Percentiles rank a stretch among this genome's conserved stretches.
Evolutionary conservation across 2,113 vertebrate genomes (phyloP).

Genomic region (Hipposideros armiger): DNA sequence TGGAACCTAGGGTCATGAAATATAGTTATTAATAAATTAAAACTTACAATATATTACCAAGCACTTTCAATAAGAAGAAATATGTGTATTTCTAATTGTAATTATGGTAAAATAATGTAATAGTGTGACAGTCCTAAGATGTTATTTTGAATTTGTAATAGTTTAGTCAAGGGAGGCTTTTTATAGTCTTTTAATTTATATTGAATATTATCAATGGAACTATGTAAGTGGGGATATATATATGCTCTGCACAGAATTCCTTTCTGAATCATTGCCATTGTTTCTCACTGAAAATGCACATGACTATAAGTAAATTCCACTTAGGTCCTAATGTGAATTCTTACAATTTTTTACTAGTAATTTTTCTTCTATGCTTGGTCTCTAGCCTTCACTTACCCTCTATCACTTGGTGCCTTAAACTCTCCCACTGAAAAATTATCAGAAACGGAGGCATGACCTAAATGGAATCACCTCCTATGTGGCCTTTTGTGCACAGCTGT

Average conservation of each 20-base stretch:
- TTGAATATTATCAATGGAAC: background rate
- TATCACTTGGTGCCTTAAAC: background rate
- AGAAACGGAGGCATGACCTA: background rate
- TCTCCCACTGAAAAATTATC: background rate
- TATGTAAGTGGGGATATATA: background rate
- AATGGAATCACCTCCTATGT: background rate
- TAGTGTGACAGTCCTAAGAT: background rate
- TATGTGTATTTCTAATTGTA: background rate
- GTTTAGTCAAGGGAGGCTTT: background rate
- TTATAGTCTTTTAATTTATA: background rate
- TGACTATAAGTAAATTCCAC: background rate
- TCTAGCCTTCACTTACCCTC: background rate
- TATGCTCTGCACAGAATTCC: background rate
- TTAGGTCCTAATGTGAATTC: background rate
- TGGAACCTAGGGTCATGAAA: background rate
- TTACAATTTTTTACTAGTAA: background rate
- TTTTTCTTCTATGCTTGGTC: background rate
- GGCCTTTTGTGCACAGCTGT: background rate
- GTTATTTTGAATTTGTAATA: conserved; percentile 4
- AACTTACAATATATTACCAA: background rate
- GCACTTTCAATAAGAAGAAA: background rate
- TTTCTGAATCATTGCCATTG: background rate
- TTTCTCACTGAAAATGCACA: background rate
- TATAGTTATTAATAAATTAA: conserved; percentile 25
- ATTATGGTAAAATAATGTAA: background rate